These are phyloP conservation scores for Epizoanthus fatuus DNA, from an alignment of 92 coral and sea anemone species.

Conservation along the genomic window DNA sequence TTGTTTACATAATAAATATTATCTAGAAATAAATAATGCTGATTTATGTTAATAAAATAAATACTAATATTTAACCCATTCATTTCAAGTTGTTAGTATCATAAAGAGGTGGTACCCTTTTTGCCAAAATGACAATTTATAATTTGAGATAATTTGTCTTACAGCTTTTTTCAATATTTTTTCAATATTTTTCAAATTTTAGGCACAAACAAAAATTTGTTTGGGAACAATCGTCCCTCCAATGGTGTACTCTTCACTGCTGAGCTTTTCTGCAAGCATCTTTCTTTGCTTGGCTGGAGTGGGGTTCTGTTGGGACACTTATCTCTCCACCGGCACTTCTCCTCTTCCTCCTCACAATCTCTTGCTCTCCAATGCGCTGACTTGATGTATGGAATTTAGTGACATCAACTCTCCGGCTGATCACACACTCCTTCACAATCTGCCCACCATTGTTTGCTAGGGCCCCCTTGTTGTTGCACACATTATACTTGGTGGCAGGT, in stretches of 20 bases:
- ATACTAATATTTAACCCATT: too few species aligned
- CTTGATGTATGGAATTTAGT: slow-evolving; percentile 36
- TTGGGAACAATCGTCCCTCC: slow-evolving; percentile 71
- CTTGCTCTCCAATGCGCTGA: slow-evolving; percentile 2
- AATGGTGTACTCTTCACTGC: slow-evolving; percentile 46
- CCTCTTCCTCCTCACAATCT: slow-evolving; percentile 54
- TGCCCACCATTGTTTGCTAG: slow-evolving; percentile 69
- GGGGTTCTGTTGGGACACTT: slow-evolving; percentile 62
- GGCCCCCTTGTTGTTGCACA: slow-evolving; percentile 46
- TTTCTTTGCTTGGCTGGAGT: slow-evolving; percentile 20
- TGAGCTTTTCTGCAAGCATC: slow-evolving; percentile 51
- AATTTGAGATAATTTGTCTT: not conserved
- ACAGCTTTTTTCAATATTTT: not conserved
- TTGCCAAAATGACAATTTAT: not conserved
- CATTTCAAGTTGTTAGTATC: too few species aligned
- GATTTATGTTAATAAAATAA: too few species aligned
- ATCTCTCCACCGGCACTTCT: slow-evolving; percentile 73
- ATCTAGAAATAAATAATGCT: too few species aligned
- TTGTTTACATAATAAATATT: too few species aligned
- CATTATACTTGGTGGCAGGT: slow-evolving; percentile 51
- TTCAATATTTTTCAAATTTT: not conserved
- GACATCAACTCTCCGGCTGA: slow-evolving; percentile 50
- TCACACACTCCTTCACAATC: slow-evolving; percentile 60
- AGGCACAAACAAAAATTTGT: slow-evolving; percentile 41
- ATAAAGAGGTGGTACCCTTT: not conserved